Evolutionary conservation across 2,888 invertebrate species (phyloP).

Genomic region (Sarcophaga subvicina): DNA sequence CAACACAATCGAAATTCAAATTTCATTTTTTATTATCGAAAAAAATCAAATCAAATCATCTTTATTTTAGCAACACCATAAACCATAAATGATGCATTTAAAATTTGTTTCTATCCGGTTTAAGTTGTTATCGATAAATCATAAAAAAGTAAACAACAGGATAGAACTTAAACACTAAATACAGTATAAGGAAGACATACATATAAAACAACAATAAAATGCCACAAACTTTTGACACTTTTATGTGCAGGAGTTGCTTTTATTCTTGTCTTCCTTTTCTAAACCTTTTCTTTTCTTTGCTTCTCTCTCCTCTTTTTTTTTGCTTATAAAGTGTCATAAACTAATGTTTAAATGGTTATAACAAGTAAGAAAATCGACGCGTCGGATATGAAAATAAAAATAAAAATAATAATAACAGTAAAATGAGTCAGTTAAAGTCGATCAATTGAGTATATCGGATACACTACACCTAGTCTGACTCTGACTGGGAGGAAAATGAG

Average conservation of each 20-base stretch:
- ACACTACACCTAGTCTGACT: too few relatives aligned
- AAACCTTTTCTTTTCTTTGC: not conserved
- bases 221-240: constrained; percentile 61
- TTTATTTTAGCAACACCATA: not conserved
- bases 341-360: constrained; percentile 55
- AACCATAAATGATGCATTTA: constrained; percentile 34
- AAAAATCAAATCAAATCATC: too few relatives aligned
- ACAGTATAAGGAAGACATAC: constrained; percentile 39
- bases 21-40: not conserved
- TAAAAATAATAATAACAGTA: constrained; percentile 17
- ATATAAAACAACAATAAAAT: constrained; percentile 63
- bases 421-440: not conserved
- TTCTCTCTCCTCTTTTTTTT: constrained; percentile 4
- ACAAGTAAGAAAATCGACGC: constrained; percentile 59
- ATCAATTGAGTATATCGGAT: too few relatives aligned
- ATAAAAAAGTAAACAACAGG: constrained; percentile 45
- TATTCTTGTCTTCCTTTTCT: not conserved
- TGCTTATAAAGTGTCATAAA: constrained; percentile 53
- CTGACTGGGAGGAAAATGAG: too few relatives aligned
- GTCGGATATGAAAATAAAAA: constrained; percentile 34
- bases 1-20: too few relatives aligned
- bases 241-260: constrained; percentile 20
- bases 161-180: constrained; percentile 51
- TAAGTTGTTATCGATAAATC: constrained; percentile 56
- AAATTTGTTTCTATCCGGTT: constrained; percentile 5